Base-by-base conservation (phyloP, 2,113 vertebrate species). In the Campylomormyrus tamandua region DNA sequence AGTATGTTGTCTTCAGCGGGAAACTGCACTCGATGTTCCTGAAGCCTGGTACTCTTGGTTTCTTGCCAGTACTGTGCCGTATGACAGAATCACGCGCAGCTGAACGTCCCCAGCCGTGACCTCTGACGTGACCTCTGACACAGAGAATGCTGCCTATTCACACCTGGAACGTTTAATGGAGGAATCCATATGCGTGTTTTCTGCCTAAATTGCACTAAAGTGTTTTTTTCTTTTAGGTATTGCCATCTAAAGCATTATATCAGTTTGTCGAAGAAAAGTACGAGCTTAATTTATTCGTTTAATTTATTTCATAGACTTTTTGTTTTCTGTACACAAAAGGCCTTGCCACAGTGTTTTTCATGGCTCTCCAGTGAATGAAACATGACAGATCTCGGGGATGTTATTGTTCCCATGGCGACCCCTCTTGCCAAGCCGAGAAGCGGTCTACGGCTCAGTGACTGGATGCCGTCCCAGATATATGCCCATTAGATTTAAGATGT, bases 401-500 rank as follows among this genome's bases (percentile, higher is more conserved):
- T 77, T 77, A 74, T 89, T 50, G 52, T 10, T 89, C 46, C 46
- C 35, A 2, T 24, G 48, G 27, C 24, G 35, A 24, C 35, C 53
- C 5, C 53, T 35, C 31, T 66, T 46, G 39, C 19, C 27, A 31
- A 88, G 87, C 35, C 10, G 19, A 46, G 87, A 62, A 45, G 35
- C 42, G 0, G 35, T 88, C 88, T 27, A 31, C n/a, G 27, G 24
- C 46, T 48, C 88, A 89, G 48, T 17, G 66, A 66, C 48, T 89
- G 58, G 88, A 77, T 49, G n/a, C 21, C 56, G n/a, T 80, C 88
- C 62, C 88, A 77, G 46, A 89, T 89, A 77, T 49, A 50, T 31
- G 21, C 45, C 66, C 58, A 31, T 52, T 80, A 89, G 88, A 74
- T 89, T 88, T 62, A 24, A 88, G 53, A 88, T 88, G 87, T 62